Conservation (phyloP, 2,888 invertebrate species). For the Synergus itoensis region DNA sequence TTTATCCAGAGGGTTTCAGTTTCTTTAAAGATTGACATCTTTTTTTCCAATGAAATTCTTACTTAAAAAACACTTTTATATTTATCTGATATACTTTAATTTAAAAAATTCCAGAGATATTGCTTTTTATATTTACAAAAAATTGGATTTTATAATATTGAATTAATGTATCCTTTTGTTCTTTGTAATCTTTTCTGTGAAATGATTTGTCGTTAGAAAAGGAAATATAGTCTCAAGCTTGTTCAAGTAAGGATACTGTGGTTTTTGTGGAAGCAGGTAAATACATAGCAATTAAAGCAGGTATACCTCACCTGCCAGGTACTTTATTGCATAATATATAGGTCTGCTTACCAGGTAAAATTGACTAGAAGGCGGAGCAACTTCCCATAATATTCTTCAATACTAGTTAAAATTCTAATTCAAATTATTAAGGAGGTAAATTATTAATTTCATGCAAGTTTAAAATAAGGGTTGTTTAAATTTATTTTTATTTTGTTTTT, state of each 20-base stretch:
- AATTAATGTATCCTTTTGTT: background rate
- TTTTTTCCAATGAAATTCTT: background rate
- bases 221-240: background rate
- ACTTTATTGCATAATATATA: conserved; percentile 8
- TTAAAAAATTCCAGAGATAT: background rate
- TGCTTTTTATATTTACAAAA: background rate
- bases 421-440: no score
- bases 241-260: background rate
- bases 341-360: background rate
- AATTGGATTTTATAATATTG: background rate
- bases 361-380: background rate
- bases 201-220: background rate
- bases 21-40: background rate
- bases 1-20: background rate
- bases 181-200: background rate
- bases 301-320: conserved; percentile 1
- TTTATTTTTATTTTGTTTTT: background rate
- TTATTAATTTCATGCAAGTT: no score
- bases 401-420: background rate
- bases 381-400: background rate
- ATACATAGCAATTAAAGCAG: conserved; percentile 11
- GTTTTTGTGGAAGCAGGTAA: background rate
- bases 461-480: background rate
- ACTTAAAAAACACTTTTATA: background rate
- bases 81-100: background rate